A percentile compares a stretch with the other conserved stretches of the same genome.
phyloP scores from a whole-genome alignment of 2,797 vertebrate genomes.

The Falco peregrinus region DNA sequence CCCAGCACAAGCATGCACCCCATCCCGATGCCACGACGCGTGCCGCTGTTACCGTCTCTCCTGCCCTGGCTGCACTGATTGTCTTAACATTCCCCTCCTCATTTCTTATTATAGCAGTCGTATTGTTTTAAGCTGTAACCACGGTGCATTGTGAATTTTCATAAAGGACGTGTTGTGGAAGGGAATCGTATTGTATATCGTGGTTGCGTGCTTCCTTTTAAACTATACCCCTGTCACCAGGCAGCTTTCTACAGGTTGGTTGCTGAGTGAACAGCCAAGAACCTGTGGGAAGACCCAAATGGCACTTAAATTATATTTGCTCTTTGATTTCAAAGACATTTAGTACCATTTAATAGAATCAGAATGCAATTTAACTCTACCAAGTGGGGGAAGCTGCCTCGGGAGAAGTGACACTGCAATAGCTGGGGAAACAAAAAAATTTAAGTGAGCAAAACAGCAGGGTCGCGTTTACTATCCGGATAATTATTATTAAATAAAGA shows the following conservation, averaged over 20 bases:
- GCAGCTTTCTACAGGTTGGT: constrained; percentile 67
- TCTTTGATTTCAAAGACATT: constrained; percentile 76
- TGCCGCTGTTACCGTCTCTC: neutral
- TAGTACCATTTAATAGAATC: constrained; percentile 74
- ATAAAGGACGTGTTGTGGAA: constrained; percentile 70
- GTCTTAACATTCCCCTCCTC: neutral
- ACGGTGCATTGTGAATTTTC: constrained; percentile 59
- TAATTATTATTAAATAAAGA: constrained; percentile 57
- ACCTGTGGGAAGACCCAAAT: constrained; percentile 77
- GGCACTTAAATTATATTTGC: constrained; percentile 82
- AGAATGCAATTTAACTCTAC: constrained; percentile 65
- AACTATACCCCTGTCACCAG: constrained; percentile 74
- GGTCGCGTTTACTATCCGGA: constrained; percentile 46
- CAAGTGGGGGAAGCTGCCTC: constrained; percentile 63
- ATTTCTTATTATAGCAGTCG: constrained; percentile 11
- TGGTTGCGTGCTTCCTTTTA: constrained; percentile 66
- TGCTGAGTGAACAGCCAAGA: constrained; percentile 72
- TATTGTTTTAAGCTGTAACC: constrained; percentile 45
- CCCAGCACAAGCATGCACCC: fast-evolving
- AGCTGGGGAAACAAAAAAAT: constrained; percentile 62
- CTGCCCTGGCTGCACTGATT: neutral
- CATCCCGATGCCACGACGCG: fast-evolving
- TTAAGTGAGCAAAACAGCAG: constrained; percentile 62
- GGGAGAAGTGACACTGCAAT: constrained; percentile 51
- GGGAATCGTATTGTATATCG: constrained; percentile 42